A percentile compares a stretch with the other conserved stretches of the same genome.
Conservation (phyloP, 2,888 invertebrate species). For the Mamestra brassicae region DNA sequence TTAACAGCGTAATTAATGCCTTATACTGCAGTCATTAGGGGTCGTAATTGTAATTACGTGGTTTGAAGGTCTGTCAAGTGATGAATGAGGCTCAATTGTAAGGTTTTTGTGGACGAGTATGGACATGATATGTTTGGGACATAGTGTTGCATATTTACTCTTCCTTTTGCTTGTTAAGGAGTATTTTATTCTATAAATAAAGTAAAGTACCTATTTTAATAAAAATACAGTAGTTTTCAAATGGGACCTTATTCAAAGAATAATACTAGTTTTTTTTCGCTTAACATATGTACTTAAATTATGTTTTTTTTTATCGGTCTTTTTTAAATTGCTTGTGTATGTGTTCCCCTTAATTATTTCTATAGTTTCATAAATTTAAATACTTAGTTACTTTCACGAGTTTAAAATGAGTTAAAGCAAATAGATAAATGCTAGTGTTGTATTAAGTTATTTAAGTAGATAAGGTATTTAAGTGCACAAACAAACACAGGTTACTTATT, state of each 20-base stretch:
- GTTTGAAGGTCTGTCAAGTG: conserved; percentile 62
- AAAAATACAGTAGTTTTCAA: too few relatives aligned
- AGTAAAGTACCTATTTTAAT: too few relatives aligned
- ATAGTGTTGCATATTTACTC: conserved; percentile 25
- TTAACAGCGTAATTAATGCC: conserved; percentile 74
- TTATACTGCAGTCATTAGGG: conserved; percentile 76
- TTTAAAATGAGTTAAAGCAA: background rate
- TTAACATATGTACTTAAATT: too few relatives aligned
- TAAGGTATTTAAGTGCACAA: conserved; percentile 11
- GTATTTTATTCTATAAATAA: background rate
- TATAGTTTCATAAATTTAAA: too few relatives aligned
- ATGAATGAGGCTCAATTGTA: conserved; percentile 63
- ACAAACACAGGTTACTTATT: conserved; percentile 39
- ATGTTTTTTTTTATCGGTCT: too few relatives aligned
- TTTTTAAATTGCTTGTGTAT: too few relatives aligned
- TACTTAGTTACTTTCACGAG: background rate
- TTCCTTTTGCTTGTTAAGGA: background rate
- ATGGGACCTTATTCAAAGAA: too few relatives aligned
- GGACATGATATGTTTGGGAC: conserved; percentile 46
- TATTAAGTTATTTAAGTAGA: conserved; percentile 23
- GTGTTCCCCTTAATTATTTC: too few relatives aligned
- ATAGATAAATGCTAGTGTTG: background rate
- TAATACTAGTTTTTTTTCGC: too few relatives aligned
- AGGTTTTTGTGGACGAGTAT: conserved; percentile 50
- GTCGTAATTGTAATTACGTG: conserved; percentile 68